Conservation (phyloP, 1,140 invertebrate species). For the Melanaphis sacchari region DNA sequence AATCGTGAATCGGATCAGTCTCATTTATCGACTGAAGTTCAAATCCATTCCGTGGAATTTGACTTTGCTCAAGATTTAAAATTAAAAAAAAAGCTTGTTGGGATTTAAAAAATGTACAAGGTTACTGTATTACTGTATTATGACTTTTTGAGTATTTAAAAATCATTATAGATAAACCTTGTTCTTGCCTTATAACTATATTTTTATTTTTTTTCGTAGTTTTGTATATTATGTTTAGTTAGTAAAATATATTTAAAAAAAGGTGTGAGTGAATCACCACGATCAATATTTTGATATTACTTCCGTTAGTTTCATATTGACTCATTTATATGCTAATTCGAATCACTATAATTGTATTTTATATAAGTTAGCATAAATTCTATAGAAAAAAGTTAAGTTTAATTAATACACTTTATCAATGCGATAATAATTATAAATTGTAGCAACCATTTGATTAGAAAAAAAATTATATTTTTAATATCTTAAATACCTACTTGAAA, state of each 20-base stretch:
- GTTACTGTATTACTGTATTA: background rate
- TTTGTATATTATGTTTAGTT: background rate
- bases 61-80: background rate
- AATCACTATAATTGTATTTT: background rate
- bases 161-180: background rate
- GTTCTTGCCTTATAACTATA: background rate
- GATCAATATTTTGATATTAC: background rate
- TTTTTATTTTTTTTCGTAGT: background rate
- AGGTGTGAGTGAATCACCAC: background rate
- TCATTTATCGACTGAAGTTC: background rate
- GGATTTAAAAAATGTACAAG: background rate
- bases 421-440: background rate
- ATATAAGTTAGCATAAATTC: background rate
- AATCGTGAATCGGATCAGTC: background rate
- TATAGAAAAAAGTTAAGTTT: background rate
- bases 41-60: background rate
- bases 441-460: background rate
- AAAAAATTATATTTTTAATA: background rate
- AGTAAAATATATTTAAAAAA: background rate
- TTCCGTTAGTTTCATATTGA: background rate
- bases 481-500: background rate
- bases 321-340: background rate
- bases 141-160: too few species aligned
- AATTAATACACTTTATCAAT: background rate
- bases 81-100: background rate